A percentile compares a stretch with the other conserved stretches of the same genome.
These are phyloP conservation scores for Campaea margaritaria DNA, from an alignment of 2,888 invertebrate species.

Conservation along the genomic window DNA sequence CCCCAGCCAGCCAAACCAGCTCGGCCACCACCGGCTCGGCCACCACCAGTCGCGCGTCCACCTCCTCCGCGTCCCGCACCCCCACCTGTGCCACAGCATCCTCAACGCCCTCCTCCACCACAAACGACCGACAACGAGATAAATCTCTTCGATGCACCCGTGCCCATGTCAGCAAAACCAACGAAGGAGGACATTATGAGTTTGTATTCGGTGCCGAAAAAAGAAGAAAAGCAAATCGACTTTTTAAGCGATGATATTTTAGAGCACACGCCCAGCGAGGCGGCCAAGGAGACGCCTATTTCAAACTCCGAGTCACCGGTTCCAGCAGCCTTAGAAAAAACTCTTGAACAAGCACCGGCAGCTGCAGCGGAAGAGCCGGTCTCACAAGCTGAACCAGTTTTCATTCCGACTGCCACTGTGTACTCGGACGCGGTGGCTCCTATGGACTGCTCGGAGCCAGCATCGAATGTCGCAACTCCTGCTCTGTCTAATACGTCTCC, in stretches of 20 bases:
- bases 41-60: constrained; percentile 75
- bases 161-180: constrained; percentile 78
- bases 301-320: constrained; percentile 48
- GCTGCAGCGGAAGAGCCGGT: constrained; percentile 21
- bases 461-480: constrained; percentile 43
- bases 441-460: constrained; percentile 74
- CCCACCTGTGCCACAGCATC: constrained; percentile 72
- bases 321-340: constrained; percentile 19
- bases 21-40: constrained; percentile 56
- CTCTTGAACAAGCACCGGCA: constrained; percentile 19
- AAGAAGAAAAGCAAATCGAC: constrained; percentile 80
- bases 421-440: constrained; percentile 49
- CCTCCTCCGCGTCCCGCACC: constrained; percentile 79
- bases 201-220: constrained; percentile 80
- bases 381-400: constrained; percentile 26
- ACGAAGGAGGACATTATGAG: constrained; percentile 86
- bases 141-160: constrained; percentile 86
- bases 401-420: constrained; percentile 9
- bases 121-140: constrained; percentile 73
- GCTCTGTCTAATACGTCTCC: constrained; percentile 62
- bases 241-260: constrained; percentile 85
- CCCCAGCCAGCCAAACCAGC: constrained; percentile 40
- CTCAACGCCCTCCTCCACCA: constrained; percentile 47
- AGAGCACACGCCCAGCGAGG: constrained; percentile 61
- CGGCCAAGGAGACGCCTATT: constrained; percentile 41